phyloP scores from a whole-genome alignment of 2,888 invertebrate genomes.

The Spialia ferax region DNA sequence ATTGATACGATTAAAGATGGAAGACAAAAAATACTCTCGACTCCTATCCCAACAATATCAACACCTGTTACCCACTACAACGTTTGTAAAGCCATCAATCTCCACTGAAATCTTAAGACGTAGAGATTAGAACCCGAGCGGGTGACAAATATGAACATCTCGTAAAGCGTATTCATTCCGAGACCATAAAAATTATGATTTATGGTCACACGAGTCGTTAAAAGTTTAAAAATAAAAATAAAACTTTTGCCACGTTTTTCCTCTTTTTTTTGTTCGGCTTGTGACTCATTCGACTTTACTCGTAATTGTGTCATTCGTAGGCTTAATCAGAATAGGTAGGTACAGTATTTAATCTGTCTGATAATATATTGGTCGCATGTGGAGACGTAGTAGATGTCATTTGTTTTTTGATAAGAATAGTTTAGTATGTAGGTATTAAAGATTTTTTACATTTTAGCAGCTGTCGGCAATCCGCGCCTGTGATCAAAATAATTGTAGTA shows the following conservation, averaged over 20 bases:
- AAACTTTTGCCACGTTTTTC: not conserved
- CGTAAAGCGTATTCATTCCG: conserved; percentile 25
- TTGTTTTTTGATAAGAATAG: not conserved
- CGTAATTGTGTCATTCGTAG: not conserved
- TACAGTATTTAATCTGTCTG: not conserved
- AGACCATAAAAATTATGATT: conserved; percentile 29
- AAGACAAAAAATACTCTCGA: not conserved
- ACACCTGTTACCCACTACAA: conserved; percentile 19
- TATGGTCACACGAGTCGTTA: conserved; percentile 1
- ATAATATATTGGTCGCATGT: not conserved
- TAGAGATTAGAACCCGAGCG: conserved; percentile 16
- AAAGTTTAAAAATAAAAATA: conserved; percentile 6
- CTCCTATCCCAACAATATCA: not conserved
- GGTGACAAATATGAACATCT: conserved; percentile 33
- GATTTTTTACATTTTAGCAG: not conserved
- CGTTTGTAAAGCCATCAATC: conserved; percentile 25
- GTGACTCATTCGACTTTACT: no score
- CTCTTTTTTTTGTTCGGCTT: conserved; percentile 1
- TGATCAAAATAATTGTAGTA: no score
- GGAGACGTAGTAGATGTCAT: not conserved
- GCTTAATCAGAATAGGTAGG: not conserved
- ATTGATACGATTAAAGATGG: no score
- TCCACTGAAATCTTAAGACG: conserved; percentile 10
- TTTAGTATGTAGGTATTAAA: no score
- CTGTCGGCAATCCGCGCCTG: not conserved